These are phyloP conservation scores for Ophioderma brevispina DNA, from an alignment of 35 echinoderm and acorn worm genomes.

Conservation along the genomic window DNA sequence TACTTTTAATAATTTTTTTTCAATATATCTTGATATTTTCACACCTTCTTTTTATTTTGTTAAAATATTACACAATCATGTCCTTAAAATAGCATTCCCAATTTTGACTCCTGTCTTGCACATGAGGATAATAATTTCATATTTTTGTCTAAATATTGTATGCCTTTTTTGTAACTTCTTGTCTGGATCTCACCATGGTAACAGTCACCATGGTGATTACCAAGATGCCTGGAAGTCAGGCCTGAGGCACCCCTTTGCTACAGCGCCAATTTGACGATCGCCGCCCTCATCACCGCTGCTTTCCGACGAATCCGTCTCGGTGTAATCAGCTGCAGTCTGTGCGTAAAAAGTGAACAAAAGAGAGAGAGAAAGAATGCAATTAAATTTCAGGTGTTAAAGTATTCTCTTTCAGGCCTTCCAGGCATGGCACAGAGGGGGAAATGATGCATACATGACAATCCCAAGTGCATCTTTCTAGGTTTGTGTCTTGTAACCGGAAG, in stretches of 20 bases:
- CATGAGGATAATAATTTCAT: not conserved
- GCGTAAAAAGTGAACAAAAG: too few relatives aligned
- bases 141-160: not conserved
- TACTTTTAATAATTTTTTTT: too few relatives aligned
- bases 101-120: not conserved
- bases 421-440: too few relatives aligned
- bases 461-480: too few relatives aligned
- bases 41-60: not conserved
- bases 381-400: too few relatives aligned
- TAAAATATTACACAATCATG: too few relatives aligned
- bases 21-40: not conserved
- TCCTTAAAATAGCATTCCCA: not conserved
- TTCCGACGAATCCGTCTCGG: constrained; percentile 33
- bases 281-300: constrained; percentile 24
- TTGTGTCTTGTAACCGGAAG: too few relatives aligned
- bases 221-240: constrained; percentile 20
- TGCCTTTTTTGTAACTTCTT: not conserved
- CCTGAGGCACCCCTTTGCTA: not conserved
- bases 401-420: too few relatives aligned
- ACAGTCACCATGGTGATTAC: not conserved
- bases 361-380: too few relatives aligned
- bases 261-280: too few relatives aligned
- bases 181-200: not conserved
- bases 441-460: too few relatives aligned
- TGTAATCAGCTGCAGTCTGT: too few relatives aligned